Percentiles rank a stretch among this genome's conserved stretches.
phyloP scores from a whole-genome alignment of 2,113 vertebrate genomes.

The Stigmatopora argus region DNA sequence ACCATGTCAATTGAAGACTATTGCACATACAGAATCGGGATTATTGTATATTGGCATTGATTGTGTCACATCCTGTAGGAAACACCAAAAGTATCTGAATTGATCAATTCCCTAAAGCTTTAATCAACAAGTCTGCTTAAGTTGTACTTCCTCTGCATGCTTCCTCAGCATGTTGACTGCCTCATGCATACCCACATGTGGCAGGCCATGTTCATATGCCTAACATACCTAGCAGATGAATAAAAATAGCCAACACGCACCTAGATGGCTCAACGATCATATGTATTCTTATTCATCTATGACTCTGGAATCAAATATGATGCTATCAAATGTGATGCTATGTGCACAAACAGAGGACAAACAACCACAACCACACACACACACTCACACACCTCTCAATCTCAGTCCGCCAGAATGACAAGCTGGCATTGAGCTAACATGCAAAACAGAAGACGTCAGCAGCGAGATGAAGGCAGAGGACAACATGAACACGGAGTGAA shows the following conservation, averaged over 20 bases:
- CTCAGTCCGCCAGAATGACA: slow-evolving; percentile 35
- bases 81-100: slow-evolving; percentile 3
- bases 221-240: slow-evolving; percentile 32
- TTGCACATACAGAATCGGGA: background rate
- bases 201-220: slow-evolving; percentile 46
- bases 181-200: slow-evolving; percentile 55
- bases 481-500: slow-evolving; percentile 50
- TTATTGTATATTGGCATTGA: slow-evolving; percentile 3
- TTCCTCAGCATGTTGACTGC: slow-evolving; percentile 24
- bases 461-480: slow-evolving; percentile 48
- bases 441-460: slow-evolving; percentile 56
- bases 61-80: background rate
- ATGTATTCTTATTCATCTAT: slow-evolving; percentile 29
- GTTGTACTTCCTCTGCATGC: slow-evolving; percentile 40
- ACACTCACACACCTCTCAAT: slow-evolving; percentile 5
- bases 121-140: slow-evolving; percentile 64
- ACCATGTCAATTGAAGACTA: background rate
- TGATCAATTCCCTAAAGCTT: slow-evolving; percentile 16
- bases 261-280: slow-evolving; percentile 9
- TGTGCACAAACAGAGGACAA: slow-evolving; percentile 38
- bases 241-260: slow-evolving; percentile 34
- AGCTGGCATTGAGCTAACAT: slow-evolving; percentile 60
- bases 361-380: background rate
- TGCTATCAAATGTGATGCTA: slow-evolving; percentile 38
- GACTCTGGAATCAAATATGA: slow-evolving; percentile 32